Evolutionary conservation across 2,888 invertebrate genomes (phyloP).

Genomic region (Drosophila kuntzei): DNA sequence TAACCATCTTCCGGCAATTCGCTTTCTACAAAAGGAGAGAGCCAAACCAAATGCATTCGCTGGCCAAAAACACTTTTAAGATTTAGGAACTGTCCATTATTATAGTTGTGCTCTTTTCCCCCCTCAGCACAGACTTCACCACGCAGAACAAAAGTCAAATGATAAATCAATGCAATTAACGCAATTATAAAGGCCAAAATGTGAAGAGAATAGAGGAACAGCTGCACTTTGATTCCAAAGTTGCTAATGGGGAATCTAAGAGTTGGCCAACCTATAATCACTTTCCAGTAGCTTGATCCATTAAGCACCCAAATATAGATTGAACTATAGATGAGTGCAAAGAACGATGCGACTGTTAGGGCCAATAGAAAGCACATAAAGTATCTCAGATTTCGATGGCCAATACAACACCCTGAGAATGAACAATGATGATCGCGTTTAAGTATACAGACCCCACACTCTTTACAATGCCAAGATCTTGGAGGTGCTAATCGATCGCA

Average conservation of each 20-base stretch:
- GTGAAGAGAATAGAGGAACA: slow-evolving; percentile 90
- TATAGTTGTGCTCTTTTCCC: slow-evolving; percentile 86
- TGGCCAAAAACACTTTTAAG: slow-evolving; percentile 91
- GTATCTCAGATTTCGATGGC: slow-evolving; percentile 93
- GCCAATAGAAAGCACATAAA: slow-evolving; percentile 92
- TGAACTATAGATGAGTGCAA: slow-evolving; percentile 90
- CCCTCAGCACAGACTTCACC: slow-evolving; percentile 88
- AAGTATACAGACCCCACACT: slow-evolving; percentile 92
- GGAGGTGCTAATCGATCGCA: slow-evolving; percentile 92
- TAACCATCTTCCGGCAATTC: slow-evolving; percentile 92
- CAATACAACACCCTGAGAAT: slow-evolving; percentile 95
- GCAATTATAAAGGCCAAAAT: slow-evolving; percentile 89
- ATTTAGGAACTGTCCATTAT: slow-evolving; percentile 90
- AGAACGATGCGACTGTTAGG: slow-evolving; percentile 90
- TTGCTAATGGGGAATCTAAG: slow-evolving; percentile 56
- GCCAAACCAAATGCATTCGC: slow-evolving; percentile 92
- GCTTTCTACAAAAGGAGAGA: slow-evolving; percentile 92
- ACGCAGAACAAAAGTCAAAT: slow-evolving; percentile 89
- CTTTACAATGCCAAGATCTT: slow-evolving; percentile 96
- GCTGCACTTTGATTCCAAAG: slow-evolving; percentile 88
- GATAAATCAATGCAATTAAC: slow-evolving; percentile 89
- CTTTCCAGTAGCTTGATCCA: slow-evolving; percentile 81
- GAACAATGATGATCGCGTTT: slow-evolving; percentile 96
- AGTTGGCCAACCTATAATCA: slow-evolving; percentile 88
- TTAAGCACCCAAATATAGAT: slow-evolving; percentile 87